phyloP scores from a whole-genome alignment of 2,888 invertebrate genomes.

The Epirrhoe alternata region DNA sequence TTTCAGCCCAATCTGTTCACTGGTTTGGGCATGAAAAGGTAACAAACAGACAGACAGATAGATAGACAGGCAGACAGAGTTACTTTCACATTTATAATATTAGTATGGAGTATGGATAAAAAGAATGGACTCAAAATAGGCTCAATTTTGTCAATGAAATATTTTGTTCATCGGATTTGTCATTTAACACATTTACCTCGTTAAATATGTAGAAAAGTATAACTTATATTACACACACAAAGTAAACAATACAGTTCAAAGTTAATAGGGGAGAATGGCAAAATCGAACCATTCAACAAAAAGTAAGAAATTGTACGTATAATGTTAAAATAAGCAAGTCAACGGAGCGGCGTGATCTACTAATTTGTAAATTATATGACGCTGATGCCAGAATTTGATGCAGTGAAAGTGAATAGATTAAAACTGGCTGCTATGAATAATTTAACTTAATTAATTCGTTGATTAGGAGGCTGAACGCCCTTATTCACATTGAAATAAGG shows the following conservation, averaged over 20 bases:
- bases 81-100: too few relatives aligned
- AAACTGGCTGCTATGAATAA: constrained; percentile 23
- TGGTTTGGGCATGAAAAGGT: too few relatives aligned
- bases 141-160: too few relatives aligned
- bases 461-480: neutral
- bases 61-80: too few relatives aligned
- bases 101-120: too few relatives aligned
- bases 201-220: too few relatives aligned
- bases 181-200: too few relatives aligned
- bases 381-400: constrained; percentile 19
- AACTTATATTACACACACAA: too few relatives aligned
- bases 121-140: too few relatives aligned
- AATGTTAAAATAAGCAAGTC: neutral
- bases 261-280: neutral
- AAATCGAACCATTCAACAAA: neutral
- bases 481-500: constrained; percentile 6
- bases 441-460: constrained; percentile 16
- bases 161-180: too few relatives aligned
- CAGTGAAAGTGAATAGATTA: constrained; percentile 32
- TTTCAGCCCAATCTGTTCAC: too few relatives aligned
- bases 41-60: too few relatives aligned
- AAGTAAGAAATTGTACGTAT: neutral
- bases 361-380: constrained; percentile 6
- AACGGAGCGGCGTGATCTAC: neutral
- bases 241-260: neutral